These are phyloP conservation scores for Gandaritis pyraliata DNA, from an alignment of 2,888 invertebrate genomes.

Conservation along the genomic window DNA sequence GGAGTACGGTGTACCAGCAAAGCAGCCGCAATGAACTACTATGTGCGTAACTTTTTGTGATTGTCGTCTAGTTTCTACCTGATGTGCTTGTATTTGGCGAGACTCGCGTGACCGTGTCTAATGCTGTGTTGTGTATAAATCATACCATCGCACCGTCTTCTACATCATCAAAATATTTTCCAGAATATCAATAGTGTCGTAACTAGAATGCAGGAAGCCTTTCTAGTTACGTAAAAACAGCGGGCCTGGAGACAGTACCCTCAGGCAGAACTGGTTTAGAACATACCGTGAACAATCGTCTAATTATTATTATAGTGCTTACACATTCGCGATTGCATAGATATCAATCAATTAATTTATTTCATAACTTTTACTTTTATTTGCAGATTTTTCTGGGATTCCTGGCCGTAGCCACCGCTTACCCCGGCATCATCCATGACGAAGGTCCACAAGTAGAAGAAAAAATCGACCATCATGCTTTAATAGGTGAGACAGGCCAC, in stretches of 20 bases:
- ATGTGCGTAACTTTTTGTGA: conserved; percentile 69
- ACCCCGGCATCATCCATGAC: conserved; percentile 76
- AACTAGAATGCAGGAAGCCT: conserved; percentile 60
- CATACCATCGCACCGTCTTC: conserved; percentile 19
- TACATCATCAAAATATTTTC: conserved; percentile 45
- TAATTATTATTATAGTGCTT: conserved; percentile 21
- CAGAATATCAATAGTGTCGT: conserved; percentile 48
- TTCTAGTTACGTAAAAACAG: conserved; percentile 62
- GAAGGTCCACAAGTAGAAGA: conserved; percentile 71
- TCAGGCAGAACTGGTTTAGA: conserved; percentile 56
- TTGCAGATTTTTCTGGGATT: conserved; percentile 79
- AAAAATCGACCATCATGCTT: conserved; percentile 68
- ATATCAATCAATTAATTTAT: conserved; percentile 4
- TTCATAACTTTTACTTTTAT: conserved; percentile 26
- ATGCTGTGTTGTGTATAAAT: conserved; percentile 47
- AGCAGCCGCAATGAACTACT: conserved; percentile 72
- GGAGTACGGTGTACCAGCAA: conserved; percentile 62
- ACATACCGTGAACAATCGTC: conserved; percentile 40
- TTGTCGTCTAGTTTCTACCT: conserved; percentile 41
- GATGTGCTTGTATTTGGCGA: conserved; percentile 35
- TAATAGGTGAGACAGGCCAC: conserved; percentile 80
- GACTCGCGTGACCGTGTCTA: conserved; percentile 38
- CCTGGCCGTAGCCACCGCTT: conserved; percentile 74
- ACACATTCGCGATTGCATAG: conserved; percentile 21
- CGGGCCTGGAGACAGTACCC: conserved; percentile 52